Evolutionary conservation across 1,140 invertebrate genomes (phyloP).

Genomic region (Cydia splendana): DNA sequence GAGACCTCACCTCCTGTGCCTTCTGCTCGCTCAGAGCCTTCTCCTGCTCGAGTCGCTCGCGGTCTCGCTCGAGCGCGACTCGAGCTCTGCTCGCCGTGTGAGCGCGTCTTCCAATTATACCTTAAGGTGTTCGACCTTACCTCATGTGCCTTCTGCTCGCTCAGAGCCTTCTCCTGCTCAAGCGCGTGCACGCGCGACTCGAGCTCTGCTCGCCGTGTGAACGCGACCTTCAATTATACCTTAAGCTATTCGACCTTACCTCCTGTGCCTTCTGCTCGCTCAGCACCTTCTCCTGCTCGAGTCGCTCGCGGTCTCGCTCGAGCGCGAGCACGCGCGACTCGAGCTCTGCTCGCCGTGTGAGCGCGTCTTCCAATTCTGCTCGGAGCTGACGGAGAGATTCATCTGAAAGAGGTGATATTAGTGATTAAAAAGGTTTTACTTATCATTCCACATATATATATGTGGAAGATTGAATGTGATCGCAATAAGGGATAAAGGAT

Average conservation of each 20-base stretch:
- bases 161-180: slow-evolving; percentile 61
- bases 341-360: slow-evolving; percentile 56
- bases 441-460: too few species aligned
- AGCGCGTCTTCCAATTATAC: slow-evolving; percentile 59
- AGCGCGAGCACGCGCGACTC: slow-evolving; percentile 61
- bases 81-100: slow-evolving; percentile 58
- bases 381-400: slow-evolving; percentile 60
- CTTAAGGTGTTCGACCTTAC: slow-evolving; percentile 32
- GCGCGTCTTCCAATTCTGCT: slow-evolving; percentile 63
- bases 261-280: slow-evolving; percentile 71
- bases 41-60: slow-evolving; percentile 64
- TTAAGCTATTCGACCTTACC: slow-evolving; percentile 35
- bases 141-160: slow-evolving; percentile 70
- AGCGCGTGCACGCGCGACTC: slow-evolving; percentile 61
- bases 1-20: slow-evolving; percentile 58
- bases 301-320: slow-evolving; percentile 61
- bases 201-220: slow-evolving; percentile 56
- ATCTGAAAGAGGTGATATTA: slow-evolving; percentile 50
- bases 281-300: slow-evolving; percentile 63
- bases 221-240: slow-evolving; percentile 54
- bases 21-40: slow-evolving; percentile 63
- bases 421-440: not conserved
- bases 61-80: slow-evolving; percentile 63
- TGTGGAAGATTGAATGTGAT: too few species aligned
- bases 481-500: too few species aligned